phyloP scores from a whole-genome alignment of 2,888 invertebrate genomes.

The Andrena hattorfiana region DNA sequence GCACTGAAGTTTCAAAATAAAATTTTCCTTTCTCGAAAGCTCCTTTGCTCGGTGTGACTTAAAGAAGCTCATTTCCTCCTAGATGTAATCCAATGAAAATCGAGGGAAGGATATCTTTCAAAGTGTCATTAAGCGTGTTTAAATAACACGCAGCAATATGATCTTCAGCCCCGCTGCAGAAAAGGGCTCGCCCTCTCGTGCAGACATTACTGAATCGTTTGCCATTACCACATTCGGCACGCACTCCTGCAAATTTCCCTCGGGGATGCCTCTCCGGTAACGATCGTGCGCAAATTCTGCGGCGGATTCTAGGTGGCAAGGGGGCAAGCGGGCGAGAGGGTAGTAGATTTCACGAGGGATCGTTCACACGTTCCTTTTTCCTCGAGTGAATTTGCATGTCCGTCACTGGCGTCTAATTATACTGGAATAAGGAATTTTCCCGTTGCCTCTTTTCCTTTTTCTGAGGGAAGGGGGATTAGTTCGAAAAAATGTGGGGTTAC shows the following conservation, averaged over 20 bases:
- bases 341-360: slow-evolving; percentile 36
- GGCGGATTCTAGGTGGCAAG: slow-evolving; percentile 52
- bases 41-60: not conserved
- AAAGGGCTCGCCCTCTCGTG: slow-evolving; percentile 55
- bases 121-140: slow-evolving; percentile 24
- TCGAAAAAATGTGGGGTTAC: no score
- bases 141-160: not conserved
- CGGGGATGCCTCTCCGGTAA: slow-evolving; percentile 65
- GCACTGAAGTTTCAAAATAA: no score
- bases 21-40: no score
- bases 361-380: slow-evolving; percentile 48
- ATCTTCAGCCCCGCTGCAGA: slow-evolving; percentile 6
- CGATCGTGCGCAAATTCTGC: slow-evolving; percentile 70
- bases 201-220: slow-evolving; percentile 68
- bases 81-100: not conserved
- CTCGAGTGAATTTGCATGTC: slow-evolving; percentile 42
- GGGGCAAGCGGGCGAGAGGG: slow-evolving; percentile 28
- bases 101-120: not conserved
- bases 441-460: no score
- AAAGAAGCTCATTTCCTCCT: not conserved
- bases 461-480: no score
- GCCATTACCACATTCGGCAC: slow-evolving; percentile 71
- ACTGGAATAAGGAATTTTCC: no score
- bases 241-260: slow-evolving; percentile 73
- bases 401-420: slow-evolving; percentile 37